Conservation (phyloP, 1,140 invertebrate genomes). For the Drosophila neocordata region DNA sequence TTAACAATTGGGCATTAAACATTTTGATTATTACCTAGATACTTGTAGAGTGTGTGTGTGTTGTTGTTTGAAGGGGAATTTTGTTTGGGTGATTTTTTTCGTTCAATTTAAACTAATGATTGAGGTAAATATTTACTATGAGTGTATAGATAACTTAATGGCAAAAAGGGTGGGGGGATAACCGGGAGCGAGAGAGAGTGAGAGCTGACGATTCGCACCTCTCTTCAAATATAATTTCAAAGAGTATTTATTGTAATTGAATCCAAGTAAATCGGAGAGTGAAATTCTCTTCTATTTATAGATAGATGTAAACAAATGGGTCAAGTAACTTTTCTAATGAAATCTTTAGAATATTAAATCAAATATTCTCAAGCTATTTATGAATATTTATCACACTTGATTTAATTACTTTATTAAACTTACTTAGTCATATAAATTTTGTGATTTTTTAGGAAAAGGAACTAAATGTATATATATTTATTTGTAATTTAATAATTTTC, state of each 20-base stretch:
- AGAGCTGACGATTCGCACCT: not conserved
- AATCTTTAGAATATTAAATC: not conserved
- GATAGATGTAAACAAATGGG: not conserved
- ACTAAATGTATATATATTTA: too few relatives aligned
- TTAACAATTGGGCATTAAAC: conserved; percentile 6
- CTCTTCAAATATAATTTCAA: not conserved
- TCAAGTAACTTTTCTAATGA: not conserved
- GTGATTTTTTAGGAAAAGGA: too few relatives aligned
- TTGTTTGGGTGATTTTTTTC: conserved; percentile 12
- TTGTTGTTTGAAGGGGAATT: conserved; percentile 7
- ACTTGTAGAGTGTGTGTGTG: not conserved
- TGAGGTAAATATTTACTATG: conserved; percentile 2
- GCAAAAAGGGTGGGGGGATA: too few relatives aligned
- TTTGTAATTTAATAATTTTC: too few relatives aligned
- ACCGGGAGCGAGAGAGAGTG: not conserved
- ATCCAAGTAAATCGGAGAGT: not conserved
- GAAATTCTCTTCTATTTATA: not conserved
- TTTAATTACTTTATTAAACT: not conserved
- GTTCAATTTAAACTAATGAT: conserved; percentile 6
- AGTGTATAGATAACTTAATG: not conserved
- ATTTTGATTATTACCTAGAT: conserved; percentile 2
- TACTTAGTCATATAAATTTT: too few relatives aligned
- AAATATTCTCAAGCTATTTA: not conserved
- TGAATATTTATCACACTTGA: not conserved
- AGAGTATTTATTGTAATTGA: not conserved